Evolutionary conservation across 2,888 invertebrate species (phyloP).

Genomic region (Trachelus stipa): DNA sequence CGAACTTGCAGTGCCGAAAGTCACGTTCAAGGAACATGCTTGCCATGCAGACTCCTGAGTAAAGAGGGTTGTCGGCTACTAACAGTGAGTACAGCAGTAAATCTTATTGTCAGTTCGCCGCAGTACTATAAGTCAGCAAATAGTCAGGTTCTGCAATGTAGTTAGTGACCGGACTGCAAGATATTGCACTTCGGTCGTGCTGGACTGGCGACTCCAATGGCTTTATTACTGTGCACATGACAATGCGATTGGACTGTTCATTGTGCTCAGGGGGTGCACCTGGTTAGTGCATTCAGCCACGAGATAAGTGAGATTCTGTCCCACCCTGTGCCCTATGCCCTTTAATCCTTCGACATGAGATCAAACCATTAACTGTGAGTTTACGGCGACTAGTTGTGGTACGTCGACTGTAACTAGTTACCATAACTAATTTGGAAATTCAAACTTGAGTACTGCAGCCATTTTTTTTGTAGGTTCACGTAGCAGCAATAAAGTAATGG

Average conservation of each 20-base stretch:
- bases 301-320: too few species aligned
- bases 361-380: too few species aligned
- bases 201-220: neutral
- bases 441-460: too few species aligned
- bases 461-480: too few species aligned
- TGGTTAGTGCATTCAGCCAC: too few species aligned
- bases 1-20: neutral
- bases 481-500: too few species aligned
- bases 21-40: neutral
- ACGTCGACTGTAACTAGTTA: too few species aligned
- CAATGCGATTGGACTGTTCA: conserved; percentile 6
- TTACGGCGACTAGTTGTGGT: too few species aligned
- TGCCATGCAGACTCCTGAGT: conserved; percentile 1
- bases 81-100: conserved; percentile 2
- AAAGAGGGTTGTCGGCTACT: conserved; percentile 7
- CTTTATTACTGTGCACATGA: conserved; percentile 7
- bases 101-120: neutral
- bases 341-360: too few species aligned
- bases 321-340: too few species aligned
- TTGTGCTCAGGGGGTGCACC: neutral
- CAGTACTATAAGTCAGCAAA: conserved; percentile 21
- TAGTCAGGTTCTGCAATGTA: conserved; percentile 14
- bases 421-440: too few species aligned
- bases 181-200: conserved; percentile 2
- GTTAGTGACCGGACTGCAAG: neutral